Evolutionary conservation across 2,113 vertebrate genomes (phyloP).

Genomic region (Candoia aspera): DNA sequence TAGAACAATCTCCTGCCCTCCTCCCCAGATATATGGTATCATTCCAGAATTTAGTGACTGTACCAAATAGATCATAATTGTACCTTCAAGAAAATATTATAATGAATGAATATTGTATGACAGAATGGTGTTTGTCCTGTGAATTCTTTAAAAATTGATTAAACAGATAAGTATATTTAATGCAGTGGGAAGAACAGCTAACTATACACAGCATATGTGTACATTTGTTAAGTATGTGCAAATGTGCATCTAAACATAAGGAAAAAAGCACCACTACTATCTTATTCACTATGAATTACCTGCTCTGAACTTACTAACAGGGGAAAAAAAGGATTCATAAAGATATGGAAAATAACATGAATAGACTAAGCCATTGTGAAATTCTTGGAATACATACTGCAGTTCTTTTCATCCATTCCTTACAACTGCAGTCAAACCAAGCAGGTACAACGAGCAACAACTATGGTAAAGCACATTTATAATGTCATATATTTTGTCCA

Average conservation of each 20-base stretch:
- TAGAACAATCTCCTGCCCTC: not conserved
- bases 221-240: not conserved
- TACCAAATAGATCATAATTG: not conserved
- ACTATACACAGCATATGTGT: too few relatives aligned
- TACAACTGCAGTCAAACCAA: conserved; percentile 1
- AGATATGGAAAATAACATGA: not conserved
- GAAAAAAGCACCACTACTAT: not conserved
- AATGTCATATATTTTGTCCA: not conserved
- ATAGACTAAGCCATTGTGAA: not conserved
- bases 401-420: not conserved
- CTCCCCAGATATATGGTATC: not conserved
- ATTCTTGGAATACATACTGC: not conserved
- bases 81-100: not conserved
- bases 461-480: not conserved
- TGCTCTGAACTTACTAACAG: not conserved
- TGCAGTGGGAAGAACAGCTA: not conserved
- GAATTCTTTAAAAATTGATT: not conserved
- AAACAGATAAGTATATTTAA: not conserved
- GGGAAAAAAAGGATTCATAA: conserved; percentile 1
- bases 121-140: not conserved
- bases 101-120: not conserved
- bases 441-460: not conserved
- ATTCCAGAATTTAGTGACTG: not conserved
- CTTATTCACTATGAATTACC: not conserved
- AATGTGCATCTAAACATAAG: not conserved